Evolutionary conservation across 2,797 vertebrate genomes (phyloP).

Genomic region (Fistularia commersonii): DNA sequence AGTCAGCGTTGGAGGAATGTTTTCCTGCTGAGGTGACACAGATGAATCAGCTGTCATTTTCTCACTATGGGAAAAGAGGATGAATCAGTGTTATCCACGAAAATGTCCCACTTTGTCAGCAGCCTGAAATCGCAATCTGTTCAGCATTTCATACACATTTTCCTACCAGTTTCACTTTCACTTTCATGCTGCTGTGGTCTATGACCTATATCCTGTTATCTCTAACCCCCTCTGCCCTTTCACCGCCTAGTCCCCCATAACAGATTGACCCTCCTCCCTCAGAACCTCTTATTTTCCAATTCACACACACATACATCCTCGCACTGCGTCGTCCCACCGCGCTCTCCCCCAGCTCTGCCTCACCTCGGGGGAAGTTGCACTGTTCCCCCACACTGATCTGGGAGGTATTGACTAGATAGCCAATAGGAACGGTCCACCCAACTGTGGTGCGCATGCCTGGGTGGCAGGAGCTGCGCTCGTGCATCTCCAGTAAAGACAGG

Average conservation of each 20-base stretch:
- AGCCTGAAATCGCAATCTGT: too few species aligned
- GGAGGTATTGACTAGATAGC: slow-evolving; percentile 81
- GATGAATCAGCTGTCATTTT: too few species aligned
- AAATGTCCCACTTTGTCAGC: neutral
- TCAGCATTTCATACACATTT: too few species aligned
- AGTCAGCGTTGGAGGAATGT: too few species aligned
- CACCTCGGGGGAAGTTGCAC: slow-evolving; percentile 81
- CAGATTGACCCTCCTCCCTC: neutral
- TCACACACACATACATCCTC: neutral
- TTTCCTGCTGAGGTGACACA: too few species aligned
- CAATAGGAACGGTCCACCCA: slow-evolving; percentile 83
- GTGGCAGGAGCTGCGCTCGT: slow-evolving; percentile 82
- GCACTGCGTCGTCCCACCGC: too few species aligned
- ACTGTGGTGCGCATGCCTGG: slow-evolving; percentile 80
- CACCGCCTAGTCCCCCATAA: slow-evolving; percentile 8
- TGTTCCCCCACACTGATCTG: slow-evolving; percentile 80
- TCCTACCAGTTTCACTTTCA: too few species aligned
- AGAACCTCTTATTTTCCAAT: slow-evolving; percentile 7
- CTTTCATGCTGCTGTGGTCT: too few species aligned
- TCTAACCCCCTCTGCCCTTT: slow-evolving; percentile 14
- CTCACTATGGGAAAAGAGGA: neutral
- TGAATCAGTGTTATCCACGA: neutral
- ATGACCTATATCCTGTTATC: slow-evolving; percentile 19
- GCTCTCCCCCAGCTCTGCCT: slow-evolving; percentile 2
- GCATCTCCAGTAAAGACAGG: slow-evolving; percentile 81